Evolutionary conservation across 2,113 vertebrate genomes (phyloP).

Genomic region (Hepsetus odoe): DNA sequence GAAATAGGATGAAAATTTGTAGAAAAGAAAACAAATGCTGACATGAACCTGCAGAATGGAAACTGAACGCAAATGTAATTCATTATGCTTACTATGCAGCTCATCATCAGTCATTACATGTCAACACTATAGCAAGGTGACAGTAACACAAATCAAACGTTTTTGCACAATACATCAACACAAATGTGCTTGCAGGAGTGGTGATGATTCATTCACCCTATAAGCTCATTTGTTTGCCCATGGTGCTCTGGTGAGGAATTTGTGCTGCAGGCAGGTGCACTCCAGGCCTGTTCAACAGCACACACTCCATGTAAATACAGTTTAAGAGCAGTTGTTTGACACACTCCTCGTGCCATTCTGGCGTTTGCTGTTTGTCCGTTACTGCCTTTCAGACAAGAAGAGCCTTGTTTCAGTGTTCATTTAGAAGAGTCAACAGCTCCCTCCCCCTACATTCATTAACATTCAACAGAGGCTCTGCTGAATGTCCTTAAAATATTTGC

Average conservation of each 20-base stretch:
- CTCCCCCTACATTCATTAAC: slow-evolving; percentile 4
- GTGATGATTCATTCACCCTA: not conserved
- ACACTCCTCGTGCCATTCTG: slow-evolving; percentile 20
- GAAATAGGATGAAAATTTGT: too few relatives aligned
- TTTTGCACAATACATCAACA: not conserved
- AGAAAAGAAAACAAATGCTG: not conserved
- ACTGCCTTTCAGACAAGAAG: slow-evolving; percentile 15
- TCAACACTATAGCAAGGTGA: too few relatives aligned
- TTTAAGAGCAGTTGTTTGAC: slow-evolving; percentile 49
- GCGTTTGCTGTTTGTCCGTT: slow-evolving; percentile 45
- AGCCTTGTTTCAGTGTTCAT: not conserved
- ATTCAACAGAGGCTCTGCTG: not conserved
- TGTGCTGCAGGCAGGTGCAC: slow-evolving; percentile 57
- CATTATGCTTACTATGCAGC: not conserved
- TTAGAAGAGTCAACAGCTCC: slow-evolving; percentile 25
- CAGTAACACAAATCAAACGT: not conserved
- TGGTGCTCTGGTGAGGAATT: slow-evolving; percentile 61
- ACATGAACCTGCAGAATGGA: not conserved
- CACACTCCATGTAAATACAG: slow-evolving; percentile 51
- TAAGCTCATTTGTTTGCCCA: slow-evolving; percentile 53
- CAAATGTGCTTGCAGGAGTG: not conserved
- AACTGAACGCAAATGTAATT: not conserved
- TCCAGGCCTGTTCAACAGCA: slow-evolving; percentile 33
- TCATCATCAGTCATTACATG: not conserved
- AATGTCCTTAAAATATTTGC: not conserved